phyloP scores from a whole-genome alignment of 1,140 invertebrate genomes.

The Lordiphosa stackelbergi region DNA sequence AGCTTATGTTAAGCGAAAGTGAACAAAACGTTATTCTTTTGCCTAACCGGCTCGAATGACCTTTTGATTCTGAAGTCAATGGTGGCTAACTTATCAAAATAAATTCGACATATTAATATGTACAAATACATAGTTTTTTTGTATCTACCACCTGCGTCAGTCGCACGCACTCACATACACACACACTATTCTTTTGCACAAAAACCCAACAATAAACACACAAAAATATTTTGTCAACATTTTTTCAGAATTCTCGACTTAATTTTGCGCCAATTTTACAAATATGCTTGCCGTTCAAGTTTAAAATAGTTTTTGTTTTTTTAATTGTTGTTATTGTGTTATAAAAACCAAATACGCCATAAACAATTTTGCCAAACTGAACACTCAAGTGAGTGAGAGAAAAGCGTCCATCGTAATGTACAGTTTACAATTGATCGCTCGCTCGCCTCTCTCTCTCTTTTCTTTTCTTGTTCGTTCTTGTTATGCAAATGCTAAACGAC shows the following conservation, averaged over 20 bases:
- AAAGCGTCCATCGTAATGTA: background rate
- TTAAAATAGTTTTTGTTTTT: slow-evolving; percentile 15
- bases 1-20: too few species aligned
- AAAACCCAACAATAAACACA: background rate
- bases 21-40: too few species aligned
- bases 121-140: too few species aligned
- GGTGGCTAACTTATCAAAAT: too few species aligned
- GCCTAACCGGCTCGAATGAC: too few species aligned
- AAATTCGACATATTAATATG: too few species aligned
- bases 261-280: slow-evolving; percentile 66
- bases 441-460: slow-evolving; percentile 2
- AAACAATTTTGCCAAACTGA: slow-evolving; percentile 21
- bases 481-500: slow-evolving; percentile 44
- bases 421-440: slow-evolving; percentile 6
- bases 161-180: slow-evolving; percentile 11
- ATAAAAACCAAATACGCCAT: slow-evolving; percentile 57
- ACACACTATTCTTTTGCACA: slow-evolving; percentile 27
- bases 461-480: slow-evolving; percentile 18
- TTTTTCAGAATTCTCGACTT: slow-evolving; percentile 38
- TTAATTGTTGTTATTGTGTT: slow-evolving; percentile 19
- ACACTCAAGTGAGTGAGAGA: slow-evolving; percentile 2
- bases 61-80: too few species aligned
- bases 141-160: slow-evolving; percentile 17
- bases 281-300: slow-evolving; percentile 49
- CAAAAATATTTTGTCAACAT: slow-evolving; percentile 14